These are phyloP conservation scores for Cololabis saira DNA, from an alignment of 2,113 vertebrate species.

Conservation along the genomic window DNA sequence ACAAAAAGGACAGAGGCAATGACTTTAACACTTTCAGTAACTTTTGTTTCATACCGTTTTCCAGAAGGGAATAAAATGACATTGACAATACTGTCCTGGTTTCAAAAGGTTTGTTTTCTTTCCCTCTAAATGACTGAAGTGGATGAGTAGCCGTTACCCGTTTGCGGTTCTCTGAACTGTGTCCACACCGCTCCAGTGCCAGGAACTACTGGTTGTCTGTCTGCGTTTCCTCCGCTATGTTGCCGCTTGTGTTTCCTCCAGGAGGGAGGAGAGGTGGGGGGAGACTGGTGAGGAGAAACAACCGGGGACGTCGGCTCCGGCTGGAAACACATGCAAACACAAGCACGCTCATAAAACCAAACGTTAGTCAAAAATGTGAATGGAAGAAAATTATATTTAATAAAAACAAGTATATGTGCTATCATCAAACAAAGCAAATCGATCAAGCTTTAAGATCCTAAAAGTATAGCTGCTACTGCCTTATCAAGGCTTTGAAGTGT, in stretches of 20 bases:
- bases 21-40: too few species aligned
- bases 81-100: not conserved
- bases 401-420: not conserved
- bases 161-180: slow-evolving; percentile 91
- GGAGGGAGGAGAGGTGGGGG: slow-evolving; percentile 90
- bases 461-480: too few species aligned
- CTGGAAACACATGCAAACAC: slow-evolving; percentile 63
- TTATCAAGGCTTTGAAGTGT: not conserved
- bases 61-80: too few species aligned
- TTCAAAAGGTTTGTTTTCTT: not conserved
- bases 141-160: slow-evolving; percentile 76
- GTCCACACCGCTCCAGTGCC: slow-evolving; percentile 88
- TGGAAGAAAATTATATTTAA: not conserved
- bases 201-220: slow-evolving; percentile 84
- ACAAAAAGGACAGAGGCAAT: too few species aligned
- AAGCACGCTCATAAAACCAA: not conserved
- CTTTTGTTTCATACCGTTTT: too few species aligned
- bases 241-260: slow-evolving; percentile 98
- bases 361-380: not conserved
- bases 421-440: not conserved
- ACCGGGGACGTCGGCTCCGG: slow-evolving; percentile 92
- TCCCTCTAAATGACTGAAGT: not conserved
- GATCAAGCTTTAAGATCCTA: not conserved
- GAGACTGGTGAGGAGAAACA: slow-evolving; percentile 96
- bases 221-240: slow-evolving; percentile 91